Evolutionary conservation across 2,797 vertebrate genomes (phyloP), one percentile per base, ranked within the genome.

Genomic region (Falco berigora): DNA sequence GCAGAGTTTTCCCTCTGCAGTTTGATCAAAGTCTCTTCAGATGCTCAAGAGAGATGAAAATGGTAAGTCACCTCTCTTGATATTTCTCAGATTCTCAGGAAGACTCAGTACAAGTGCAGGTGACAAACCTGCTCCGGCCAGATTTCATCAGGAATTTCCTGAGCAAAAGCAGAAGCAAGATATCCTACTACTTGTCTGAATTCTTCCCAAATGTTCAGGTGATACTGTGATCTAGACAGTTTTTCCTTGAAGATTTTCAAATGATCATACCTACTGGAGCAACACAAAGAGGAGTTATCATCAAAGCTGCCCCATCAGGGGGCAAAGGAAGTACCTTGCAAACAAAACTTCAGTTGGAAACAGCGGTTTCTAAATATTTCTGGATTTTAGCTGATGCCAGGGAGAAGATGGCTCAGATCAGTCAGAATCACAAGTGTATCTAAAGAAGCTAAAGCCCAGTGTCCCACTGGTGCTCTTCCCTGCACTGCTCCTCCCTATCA

Each of bases 11-110:
- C 44, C 30, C 36, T 38, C 82, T 62, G 66, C 62, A 53, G 32
- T 10, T 90, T 25, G 13, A 68, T 14, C n/a, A 27, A 36, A 55
- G 24, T 55, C 75, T 82, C 42, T 58, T 34, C 52, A 59, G 73
- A n/a, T 13, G 24, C 81, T 72, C 81, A 28, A 27, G 10, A 53
- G 42, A 12, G n/a, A 38, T 8, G 62, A 12, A 66, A 63, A n/a
- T 4, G 32, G 0, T 1, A 63, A 83, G 1, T 15, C 36, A 25
- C 2, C 14, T 19, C 17, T 36, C 53, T 1, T 25, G 50, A 62
- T 27, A 28, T 23, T 73, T 62, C 58, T n/a, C 38, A 17, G 21
- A 19, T 20, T 58, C 38, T 9, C 66, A 59, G 44, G 46, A 67
- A 64, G 62, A 19, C 20, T 44, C n/a, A 18, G 62, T 1, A 46